phyloP scores from a whole-genome alignment of 2,113 vertebrate species.

The Protobothrops mucrosquamatus region DNA sequence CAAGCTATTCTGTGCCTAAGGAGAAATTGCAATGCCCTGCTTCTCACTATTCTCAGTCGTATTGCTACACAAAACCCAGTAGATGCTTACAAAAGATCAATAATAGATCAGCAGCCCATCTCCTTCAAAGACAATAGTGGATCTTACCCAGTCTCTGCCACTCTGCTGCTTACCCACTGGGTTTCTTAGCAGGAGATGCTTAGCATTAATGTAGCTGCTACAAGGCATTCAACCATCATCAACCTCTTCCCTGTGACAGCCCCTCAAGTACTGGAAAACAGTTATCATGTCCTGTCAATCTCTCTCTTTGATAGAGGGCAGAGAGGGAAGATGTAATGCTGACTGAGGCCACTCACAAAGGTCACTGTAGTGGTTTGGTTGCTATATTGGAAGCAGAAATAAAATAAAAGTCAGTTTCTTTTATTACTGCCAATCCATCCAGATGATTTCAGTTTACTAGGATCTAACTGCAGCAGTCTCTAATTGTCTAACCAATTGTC shows the following conservation, averaged over 20 bases:
- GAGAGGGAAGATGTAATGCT: not conserved
- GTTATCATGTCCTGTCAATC: not conserved
- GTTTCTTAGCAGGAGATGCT: not conserved
- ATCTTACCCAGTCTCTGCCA: not conserved
- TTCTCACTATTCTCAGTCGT: not conserved
- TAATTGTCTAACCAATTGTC: constrained; percentile 39
- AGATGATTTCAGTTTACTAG: constrained; percentile 73
- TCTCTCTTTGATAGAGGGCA: not conserved
- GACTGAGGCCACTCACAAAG: constrained; percentile 65
- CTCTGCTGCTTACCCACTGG: not conserved
- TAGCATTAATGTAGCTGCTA: not conserved
- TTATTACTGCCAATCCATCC: constrained; percentile 56
- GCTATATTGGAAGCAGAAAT: constrained; percentile 60
- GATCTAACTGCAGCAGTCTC: constrained; percentile 62
- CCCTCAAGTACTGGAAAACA: not conserved
- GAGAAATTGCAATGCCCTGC: not conserved
- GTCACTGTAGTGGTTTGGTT: constrained; percentile 66
- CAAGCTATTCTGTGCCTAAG: not conserved
- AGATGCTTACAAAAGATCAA: not conserved
- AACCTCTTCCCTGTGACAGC: not conserved
- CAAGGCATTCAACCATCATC: not conserved
- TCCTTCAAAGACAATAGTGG: not conserved
- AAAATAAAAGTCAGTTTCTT: constrained; percentile 55
- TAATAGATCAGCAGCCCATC: not conserved
- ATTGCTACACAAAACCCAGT: not conserved